Percentiles rank a stretch among this genome's conserved stretches.
phyloP scores from a whole-genome alignment of 2,888 invertebrate species.

The Axea sp. region DNA sequence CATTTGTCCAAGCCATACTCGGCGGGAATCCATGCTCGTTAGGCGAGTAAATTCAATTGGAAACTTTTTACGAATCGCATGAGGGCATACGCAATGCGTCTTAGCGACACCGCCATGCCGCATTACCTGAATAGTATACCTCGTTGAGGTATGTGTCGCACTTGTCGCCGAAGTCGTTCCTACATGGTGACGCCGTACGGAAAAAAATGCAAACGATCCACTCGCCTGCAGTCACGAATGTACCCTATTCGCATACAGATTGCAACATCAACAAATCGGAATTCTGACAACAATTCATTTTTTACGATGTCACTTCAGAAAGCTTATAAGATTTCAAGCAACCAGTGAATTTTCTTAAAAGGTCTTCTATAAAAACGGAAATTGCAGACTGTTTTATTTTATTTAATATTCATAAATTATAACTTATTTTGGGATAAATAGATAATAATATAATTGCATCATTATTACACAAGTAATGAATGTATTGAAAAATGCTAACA shows the following conservation, averaged over 20 bases:
- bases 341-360: slow-evolving; percentile 5
- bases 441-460: no score
- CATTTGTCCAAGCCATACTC: slow-evolving; percentile 60
- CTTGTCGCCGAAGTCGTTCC: slow-evolving; percentile 61
- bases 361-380: background rate
- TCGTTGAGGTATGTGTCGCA: slow-evolving; percentile 63
- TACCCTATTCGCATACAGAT: slow-evolving; percentile 54
- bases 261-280: slow-evolving; percentile 52
- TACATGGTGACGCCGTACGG: slow-evolving; percentile 41
- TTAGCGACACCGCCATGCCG: slow-evolving; percentile 70
- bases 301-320: slow-evolving; percentile 10
- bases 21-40: slow-evolving; percentile 61
- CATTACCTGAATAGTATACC: slow-evolving; percentile 57
- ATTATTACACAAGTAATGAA: no score
- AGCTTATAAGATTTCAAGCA: background rate
- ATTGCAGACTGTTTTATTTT: slow-evolving; percentile 14
- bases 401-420: slow-evolving; percentile 1
- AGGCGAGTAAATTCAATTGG: slow-evolving; percentile 62
- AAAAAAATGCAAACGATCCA: slow-evolving; percentile 51
- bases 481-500: no score
- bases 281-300: slow-evolving; percentile 47
- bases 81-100: slow-evolving; percentile 72
- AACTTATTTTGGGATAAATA: no score
- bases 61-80: slow-evolving; percentile 68
- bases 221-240: slow-evolving; percentile 43